Conservation (phyloP, 2,113 vertebrate species). For the Carlito syrichta region DNA sequence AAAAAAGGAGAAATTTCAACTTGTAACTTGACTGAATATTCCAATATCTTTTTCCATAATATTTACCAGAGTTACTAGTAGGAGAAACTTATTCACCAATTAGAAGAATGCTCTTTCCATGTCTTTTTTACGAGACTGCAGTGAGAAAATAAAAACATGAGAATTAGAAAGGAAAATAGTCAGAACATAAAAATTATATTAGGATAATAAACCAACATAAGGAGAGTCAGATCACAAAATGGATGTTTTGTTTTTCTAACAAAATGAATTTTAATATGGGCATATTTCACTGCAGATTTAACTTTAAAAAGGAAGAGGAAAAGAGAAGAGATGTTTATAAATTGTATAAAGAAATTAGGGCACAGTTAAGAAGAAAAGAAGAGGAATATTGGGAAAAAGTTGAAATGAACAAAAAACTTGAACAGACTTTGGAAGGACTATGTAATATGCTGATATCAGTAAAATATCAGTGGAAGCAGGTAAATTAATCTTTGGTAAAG, state of each 20-base stretch:
- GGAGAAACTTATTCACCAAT: background rate
- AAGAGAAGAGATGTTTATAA: slow-evolving; percentile 85
- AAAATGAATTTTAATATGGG: slow-evolving; percentile 11
- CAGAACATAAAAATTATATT: background rate
- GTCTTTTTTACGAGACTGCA: background rate
- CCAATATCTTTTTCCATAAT: background rate
- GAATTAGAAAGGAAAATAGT: background rate
- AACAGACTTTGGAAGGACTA: slow-evolving; percentile 84
- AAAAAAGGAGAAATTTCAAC: too few relatives aligned
- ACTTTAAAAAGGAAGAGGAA: slow-evolving; percentile 92
- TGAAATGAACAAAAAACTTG: slow-evolving; percentile 87
- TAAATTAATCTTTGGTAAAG: slow-evolving; percentile 43
- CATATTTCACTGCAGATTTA: slow-evolving; percentile 82
- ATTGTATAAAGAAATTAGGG: slow-evolving; percentile 84
- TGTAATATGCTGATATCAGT: slow-evolving; percentile 88
- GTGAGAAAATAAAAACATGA: background rate
- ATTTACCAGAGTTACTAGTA: background rate
- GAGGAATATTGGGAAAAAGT: slow-evolving; percentile 86
- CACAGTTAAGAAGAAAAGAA: slow-evolving; percentile 88
- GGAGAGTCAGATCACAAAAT: background rate
- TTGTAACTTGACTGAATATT: background rate
- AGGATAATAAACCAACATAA: background rate
- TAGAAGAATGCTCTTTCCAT: background rate
- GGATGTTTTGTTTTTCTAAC: background rate
- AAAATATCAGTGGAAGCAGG: slow-evolving; percentile 88